Percentiles rank a stretch among this genome's conserved stretches.
These are phyloP conservation scores for Sarcophilus harrisii DNA, from an alignment of 2,797 vertebrate species.

Conservation along the genomic window DNA sequence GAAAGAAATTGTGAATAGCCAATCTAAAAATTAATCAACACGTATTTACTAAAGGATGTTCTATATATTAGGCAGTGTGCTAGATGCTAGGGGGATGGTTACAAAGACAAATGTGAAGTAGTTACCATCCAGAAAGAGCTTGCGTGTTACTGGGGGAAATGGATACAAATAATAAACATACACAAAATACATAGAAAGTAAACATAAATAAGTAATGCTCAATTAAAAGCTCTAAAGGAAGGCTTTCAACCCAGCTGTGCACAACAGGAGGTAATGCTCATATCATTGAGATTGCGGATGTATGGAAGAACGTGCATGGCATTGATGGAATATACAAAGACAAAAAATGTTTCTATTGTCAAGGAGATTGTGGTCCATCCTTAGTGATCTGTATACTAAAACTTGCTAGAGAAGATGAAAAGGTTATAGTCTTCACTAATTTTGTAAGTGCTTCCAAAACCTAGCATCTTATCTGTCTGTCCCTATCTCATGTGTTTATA, in stretches of 20 bases:
- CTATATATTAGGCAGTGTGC: neutral
- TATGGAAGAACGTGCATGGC: neutral
- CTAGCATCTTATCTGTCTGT: neutral
- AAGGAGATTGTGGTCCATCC: neutral
- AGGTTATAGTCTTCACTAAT: neutral
- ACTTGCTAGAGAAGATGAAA: neutral
- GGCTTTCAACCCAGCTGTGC: neutral
- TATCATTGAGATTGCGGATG: neutral
- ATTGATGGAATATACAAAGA: neutral
- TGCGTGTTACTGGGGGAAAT: neutral
- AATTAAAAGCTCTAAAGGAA: neutral
- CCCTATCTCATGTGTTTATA: neutral
- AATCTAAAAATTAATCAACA: neutral
- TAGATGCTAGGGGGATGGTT: neutral
- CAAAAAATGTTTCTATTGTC: neutral
- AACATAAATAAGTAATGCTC: neutral
- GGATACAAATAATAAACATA: neutral
- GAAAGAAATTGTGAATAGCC: neutral
- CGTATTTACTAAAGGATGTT: neutral
- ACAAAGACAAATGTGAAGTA: neutral
- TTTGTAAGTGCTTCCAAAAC: neutral
- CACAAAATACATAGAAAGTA: neutral
- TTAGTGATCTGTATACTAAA: neutral
- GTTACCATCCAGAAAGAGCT: neutral
- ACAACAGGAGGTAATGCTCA: neutral